Evolutionary conservation across 2,113 vertebrate genomes (phyloP).

Genomic region (Cololabis saira): DNA sequence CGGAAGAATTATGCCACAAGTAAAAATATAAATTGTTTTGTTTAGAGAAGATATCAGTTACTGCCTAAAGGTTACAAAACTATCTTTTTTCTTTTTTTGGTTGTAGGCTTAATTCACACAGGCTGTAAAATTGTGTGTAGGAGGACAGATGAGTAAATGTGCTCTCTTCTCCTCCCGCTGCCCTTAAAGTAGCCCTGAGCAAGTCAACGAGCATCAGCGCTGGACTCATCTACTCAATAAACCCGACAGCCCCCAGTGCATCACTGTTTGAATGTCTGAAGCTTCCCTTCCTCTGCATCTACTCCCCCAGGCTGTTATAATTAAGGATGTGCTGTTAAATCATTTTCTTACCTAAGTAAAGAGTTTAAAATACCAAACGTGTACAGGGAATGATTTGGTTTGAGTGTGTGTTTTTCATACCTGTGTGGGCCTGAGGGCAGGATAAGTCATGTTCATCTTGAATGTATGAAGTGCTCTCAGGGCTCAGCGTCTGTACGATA

Average conservation of each 20-base stretch:
- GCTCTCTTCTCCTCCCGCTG: conserved; percentile 53
- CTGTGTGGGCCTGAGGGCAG: conserved; percentile 12
- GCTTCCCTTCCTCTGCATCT: conserved; percentile 40
- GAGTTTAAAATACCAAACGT: conserved; percentile 37
- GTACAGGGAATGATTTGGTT: conserved; percentile 6
- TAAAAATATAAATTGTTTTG: conserved; percentile 14
- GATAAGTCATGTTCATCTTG: conserved; percentile 27
- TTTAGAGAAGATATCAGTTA: conserved; percentile 12
- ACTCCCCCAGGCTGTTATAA: conserved; percentile 45
- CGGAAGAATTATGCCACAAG: not conserved
- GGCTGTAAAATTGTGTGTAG: conserved; percentile 35
- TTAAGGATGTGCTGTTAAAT: conserved; percentile 40
- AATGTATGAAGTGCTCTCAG: conserved; percentile 24
- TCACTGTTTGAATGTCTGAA: conserved; percentile 47
- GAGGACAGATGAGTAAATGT: conserved; percentile 64
- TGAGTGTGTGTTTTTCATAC: conserved; percentile 19
- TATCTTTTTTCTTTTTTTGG: conserved; percentile 3
- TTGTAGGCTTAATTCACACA: conserved; percentile 28
- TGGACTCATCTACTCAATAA: conserved; percentile 27
- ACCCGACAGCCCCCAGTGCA: conserved; percentile 31
- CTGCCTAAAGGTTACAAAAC: conserved; percentile 25
- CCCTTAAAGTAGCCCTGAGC: conserved; percentile 52
- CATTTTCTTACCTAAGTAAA: conserved; percentile 40
- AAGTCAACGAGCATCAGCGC: conserved; percentile 41
- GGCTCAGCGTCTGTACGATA: conserved; percentile 24